Base-by-base conservation (phyloP, 2,888 invertebrate genomes). In the Volucella inflata region DNA sequence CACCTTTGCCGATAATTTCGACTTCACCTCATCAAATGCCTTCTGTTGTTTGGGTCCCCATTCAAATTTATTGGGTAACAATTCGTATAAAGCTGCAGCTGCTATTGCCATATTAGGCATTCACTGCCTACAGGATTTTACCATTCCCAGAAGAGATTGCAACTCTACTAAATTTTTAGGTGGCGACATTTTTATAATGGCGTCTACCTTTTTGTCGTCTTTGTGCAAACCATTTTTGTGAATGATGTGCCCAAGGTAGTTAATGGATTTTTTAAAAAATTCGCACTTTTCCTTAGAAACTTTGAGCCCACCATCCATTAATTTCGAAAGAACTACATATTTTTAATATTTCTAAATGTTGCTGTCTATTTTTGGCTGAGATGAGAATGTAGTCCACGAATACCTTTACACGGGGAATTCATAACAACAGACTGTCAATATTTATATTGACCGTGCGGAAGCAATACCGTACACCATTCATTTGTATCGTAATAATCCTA, bases 41-140 rank as follows among this genome's bases (percentile, higher is more conserved):
- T 21, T 21, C 4, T 21, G 53, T 10, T 59, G 65, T 40, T 51
- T 51, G 10, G 9, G 8, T 17, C 50, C 48, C 71, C 71, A 60
- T 51, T 71, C 60, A 40, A 40, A 67, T 36, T 57, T 57, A 38
- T 67, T 8, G 89, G 72, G 8, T 16, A 90, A 77, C 0, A 71
- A 9, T 46, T 82, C 51, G 76, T 91, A 89, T n/a, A 91, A 74
- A 0, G 90, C 90, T 12, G 85, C 80, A 48, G 89, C 87, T 44
- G 88, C 88, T 0, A 71, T 60, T 8, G 90, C 64, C 16, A 90
- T 84, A 38, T 88, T 88, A 11, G 88, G 87, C 1, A 91, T 87
- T 87, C 91, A 92, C 70, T 88, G 89, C 2, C 88, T 87, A 77
- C 91, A 91, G 84, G 90, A 92, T 79, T 91, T 91, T 1, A 90